Conservation (phyloP, 2,797 vertebrate genomes). For the Lithobates sylvaticus region DNA sequence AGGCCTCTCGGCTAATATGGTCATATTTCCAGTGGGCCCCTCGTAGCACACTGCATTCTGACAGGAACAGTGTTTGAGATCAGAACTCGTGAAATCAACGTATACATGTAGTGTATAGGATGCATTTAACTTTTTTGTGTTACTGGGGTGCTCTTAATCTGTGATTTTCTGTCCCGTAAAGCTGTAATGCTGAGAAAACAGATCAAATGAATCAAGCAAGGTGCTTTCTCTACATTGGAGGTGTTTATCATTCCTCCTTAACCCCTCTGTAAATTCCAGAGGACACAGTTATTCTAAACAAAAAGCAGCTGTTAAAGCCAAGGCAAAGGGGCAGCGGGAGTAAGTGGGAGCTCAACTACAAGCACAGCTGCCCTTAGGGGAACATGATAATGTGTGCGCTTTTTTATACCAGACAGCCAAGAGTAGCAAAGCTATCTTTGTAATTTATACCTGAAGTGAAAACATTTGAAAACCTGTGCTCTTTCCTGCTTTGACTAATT, state of each 20-base stretch:
- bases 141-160: background rate
- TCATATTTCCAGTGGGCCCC: background rate
- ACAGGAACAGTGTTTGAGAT: background rate
- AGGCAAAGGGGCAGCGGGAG: constrained; percentile 43
- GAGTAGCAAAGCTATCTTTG: constrained; percentile 54
- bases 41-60: background rate
- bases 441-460: constrained; percentile 51
- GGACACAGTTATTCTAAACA: constrained; percentile 46
- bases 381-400: constrained; percentile 33
- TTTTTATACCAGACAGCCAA: constrained; percentile 48
- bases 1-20: constrained; percentile 3
- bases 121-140: constrained; percentile 5
- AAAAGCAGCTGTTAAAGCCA: constrained; percentile 56
- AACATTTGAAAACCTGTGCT: constrained; percentile 37
- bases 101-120: background rate
- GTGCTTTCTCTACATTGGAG: background rate
- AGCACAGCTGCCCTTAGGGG: constrained; percentile 43
- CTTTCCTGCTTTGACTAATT: constrained; percentile 63
- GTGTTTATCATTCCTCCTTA: constrained; percentile 56
- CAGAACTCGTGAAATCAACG: background rate
- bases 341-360: constrained; percentile 43
- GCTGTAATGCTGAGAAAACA: constrained; percentile 17
- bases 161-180: background rate
- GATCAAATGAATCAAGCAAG: constrained; percentile 7
- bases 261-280: constrained; percentile 53